Percentiles rank a stretch among this genome's conserved stretches.
phyloP scores from a whole-genome alignment of 2,113 vertebrate genomes.

The Puffinus mauretanicus region DNA sequence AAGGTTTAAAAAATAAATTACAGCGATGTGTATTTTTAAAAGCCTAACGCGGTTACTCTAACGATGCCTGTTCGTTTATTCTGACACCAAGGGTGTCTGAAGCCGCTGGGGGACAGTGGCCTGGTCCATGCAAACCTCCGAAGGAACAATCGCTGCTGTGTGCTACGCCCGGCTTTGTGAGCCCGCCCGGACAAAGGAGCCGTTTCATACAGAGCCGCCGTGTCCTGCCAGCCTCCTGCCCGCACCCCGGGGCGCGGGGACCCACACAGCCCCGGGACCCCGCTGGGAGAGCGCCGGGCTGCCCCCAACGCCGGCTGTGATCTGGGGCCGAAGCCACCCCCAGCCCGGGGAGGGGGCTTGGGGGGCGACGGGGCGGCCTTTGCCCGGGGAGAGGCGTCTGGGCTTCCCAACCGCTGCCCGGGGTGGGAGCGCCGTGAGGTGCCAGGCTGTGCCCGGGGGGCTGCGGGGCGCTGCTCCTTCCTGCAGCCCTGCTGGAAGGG shows the following conservation, averaged over 20 bases:
- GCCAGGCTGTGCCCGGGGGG: neutral
- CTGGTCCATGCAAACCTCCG: neutral
- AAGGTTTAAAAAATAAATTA: neutral
- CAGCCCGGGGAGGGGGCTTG: rapidly evolving
- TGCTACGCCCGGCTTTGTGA: neutral
- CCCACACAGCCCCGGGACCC: neutral
- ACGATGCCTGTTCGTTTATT: neutral
- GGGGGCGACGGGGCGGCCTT: neutral
- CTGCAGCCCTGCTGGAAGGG: neutral
- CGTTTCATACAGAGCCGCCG: neutral
- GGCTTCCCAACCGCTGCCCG: neutral
- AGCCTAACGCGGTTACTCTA: neutral
- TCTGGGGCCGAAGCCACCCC: neutral
- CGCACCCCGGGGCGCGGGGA: neutral
- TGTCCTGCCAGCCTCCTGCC: neutral
- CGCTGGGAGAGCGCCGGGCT: neutral
- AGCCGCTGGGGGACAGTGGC: neutral
- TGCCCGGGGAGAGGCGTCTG: neutral
- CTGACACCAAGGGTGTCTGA: neutral
- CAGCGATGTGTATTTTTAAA: rapidly evolving
- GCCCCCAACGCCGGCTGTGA: rapidly evolving
- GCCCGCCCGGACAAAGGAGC: neutral
- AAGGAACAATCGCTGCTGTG: neutral
- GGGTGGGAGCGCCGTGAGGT: rapidly evolving
- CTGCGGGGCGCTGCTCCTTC: rapidly evolving